Percentiles rank a stretch among this genome's conserved stretches.
phyloP scores from a whole-genome alignment of 2,888 invertebrate genomes.

The Microctonus brassicae region DNA sequence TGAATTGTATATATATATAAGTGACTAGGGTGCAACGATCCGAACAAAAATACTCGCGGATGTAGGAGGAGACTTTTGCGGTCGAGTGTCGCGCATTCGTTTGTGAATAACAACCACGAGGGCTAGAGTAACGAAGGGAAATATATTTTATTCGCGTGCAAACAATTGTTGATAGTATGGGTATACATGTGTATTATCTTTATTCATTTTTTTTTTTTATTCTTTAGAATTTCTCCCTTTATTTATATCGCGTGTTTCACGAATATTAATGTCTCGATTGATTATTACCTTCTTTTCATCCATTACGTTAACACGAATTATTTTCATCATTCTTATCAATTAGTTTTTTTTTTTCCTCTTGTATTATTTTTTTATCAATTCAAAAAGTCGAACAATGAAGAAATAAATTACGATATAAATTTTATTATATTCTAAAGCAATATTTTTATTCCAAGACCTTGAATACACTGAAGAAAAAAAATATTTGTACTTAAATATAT shows the following conservation, averaged over 20 bases:
- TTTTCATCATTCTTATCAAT: neutral
- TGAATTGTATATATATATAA: no score
- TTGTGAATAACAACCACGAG: neutral
- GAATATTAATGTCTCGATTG: neutral
- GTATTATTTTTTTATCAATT: no score
- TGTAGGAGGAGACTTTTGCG: conserved; percentile 5
- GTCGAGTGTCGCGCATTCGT: conserved; percentile 3
- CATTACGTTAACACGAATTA: neutral
- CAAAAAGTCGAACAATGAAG: no score
- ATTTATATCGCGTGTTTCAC: neutral
- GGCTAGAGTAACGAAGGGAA: neutral
- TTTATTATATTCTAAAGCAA: no score
- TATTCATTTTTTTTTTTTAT: neutral
- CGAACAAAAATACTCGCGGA: conserved; percentile 26
- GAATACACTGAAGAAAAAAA: no score
- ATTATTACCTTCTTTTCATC: neutral
- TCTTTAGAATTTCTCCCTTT: no score
- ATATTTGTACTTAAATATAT: no score
- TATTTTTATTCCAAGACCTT: no score
- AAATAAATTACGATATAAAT: neutral
- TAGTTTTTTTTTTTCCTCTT: no score
- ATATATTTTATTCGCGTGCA: conserved; percentile 6
- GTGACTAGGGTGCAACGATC: conserved; percentile 18
- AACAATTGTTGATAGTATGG: neutral
- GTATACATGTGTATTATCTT: neutral